Conservation (phyloP, 2,113 vertebrate species). For the Scopus umbretta region DNA sequence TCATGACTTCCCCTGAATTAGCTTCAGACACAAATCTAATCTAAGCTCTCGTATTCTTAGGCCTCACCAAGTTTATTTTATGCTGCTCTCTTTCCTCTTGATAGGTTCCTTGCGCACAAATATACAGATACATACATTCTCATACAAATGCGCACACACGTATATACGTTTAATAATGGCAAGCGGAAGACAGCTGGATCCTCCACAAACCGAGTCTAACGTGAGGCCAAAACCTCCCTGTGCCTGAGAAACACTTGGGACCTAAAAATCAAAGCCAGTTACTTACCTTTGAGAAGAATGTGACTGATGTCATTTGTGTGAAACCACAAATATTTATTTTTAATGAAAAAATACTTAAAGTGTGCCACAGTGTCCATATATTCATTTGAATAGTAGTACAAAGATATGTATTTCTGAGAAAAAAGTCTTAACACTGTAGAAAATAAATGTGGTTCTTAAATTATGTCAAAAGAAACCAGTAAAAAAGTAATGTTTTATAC, state of each 20-base stretch:
- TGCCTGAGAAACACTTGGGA: background rate
- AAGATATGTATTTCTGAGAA: slow-evolving; percentile 73
- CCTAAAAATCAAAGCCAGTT: background rate
- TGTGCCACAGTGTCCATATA: slow-evolving; percentile 73
- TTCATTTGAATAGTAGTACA: slow-evolving; percentile 76
- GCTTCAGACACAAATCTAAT: background rate
- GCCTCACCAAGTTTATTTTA: background rate
- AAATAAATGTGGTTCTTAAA: slow-evolving; percentile 75
- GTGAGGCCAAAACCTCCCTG: background rate
- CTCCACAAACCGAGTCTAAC: background rate
- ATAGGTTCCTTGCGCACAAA: background rate
- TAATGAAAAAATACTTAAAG: slow-evolving; percentile 76
- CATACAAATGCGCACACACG: background rate
- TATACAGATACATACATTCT: background rate
- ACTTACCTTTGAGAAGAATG: slow-evolving; percentile 37
- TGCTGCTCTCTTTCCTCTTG: background rate
- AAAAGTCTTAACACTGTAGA: slow-evolving; percentile 69
- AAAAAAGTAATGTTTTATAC: slow-evolving; percentile 70
- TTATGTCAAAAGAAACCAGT: slow-evolving; percentile 68
- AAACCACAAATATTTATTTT: slow-evolving; percentile 78
- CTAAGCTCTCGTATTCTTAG: background rate
- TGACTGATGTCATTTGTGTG: slow-evolving; percentile 56
- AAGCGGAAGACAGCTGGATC: background rate
- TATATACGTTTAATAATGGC: background rate
- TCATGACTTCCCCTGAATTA: background rate